Evolutionary conservation across 2,797 vertebrate species (phyloP).

Genomic region (Knipowitschia caucasica): DNA sequence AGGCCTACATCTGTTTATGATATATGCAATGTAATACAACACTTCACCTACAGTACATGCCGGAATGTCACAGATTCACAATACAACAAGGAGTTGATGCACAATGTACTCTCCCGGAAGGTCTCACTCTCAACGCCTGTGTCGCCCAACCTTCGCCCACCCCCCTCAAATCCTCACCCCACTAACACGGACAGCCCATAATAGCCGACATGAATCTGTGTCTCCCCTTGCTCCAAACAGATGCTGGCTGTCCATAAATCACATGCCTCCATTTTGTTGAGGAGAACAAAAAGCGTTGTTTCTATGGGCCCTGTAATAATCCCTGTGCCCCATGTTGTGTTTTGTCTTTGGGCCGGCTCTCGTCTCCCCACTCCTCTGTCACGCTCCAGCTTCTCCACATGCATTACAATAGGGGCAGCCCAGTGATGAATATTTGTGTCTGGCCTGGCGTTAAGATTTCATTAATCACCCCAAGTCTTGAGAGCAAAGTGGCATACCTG

Average conservation of each 20-base stretch:
- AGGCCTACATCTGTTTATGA: slow-evolving; percentile 70
- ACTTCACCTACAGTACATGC: slow-evolving; percentile 58
- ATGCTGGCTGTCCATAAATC: slow-evolving; percentile 79
- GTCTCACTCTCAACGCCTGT: slow-evolving; percentile 56
- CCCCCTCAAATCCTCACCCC: slow-evolving; percentile 62
- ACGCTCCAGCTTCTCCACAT: slow-evolving; percentile 68
- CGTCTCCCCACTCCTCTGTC: slow-evolving; percentile 74
- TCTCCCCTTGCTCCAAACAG: slow-evolving; percentile 72
- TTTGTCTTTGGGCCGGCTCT: slow-evolving; percentile 71
- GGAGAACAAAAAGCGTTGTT: slow-evolving; percentile 71
- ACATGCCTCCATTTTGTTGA: slow-evolving; percentile 75
- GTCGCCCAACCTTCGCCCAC: slow-evolving; percentile 14
- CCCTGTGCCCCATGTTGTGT: slow-evolving; percentile 73
- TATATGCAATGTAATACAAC: slow-evolving; percentile 62
- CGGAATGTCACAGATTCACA: slow-evolving; percentile 59
- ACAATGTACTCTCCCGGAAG: slow-evolving; percentile 58
- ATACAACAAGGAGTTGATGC: slow-evolving; percentile 54
- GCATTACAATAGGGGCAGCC: slow-evolving; percentile 77
- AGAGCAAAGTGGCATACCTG: slow-evolving; percentile 66
- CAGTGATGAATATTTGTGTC: slow-evolving; percentile 82
- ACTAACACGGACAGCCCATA: slow-evolving; percentile 73
- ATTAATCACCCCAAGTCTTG: slow-evolving; percentile 83
- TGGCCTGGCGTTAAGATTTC: slow-evolving; percentile 79
- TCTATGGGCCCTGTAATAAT: slow-evolving; percentile 71
- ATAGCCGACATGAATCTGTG: slow-evolving; percentile 78